Base-by-base conservation (phyloP, 2,113 vertebrate species). In the Aspiorhynchus laticeps region DNA sequence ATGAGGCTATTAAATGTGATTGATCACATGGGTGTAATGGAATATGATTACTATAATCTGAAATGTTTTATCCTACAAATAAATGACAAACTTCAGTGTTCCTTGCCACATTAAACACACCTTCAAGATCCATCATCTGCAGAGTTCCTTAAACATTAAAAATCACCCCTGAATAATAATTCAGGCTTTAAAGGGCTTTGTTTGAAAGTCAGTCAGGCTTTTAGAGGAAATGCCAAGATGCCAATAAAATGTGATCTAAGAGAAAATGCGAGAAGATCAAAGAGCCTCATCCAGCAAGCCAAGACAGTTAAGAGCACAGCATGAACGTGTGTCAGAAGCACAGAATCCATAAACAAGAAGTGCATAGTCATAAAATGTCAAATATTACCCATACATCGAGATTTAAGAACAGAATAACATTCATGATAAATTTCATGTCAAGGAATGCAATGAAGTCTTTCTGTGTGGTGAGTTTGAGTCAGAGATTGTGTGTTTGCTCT, bases 161-260 rank as follows among this genome's bases (percentile, higher is more conserved):
- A 26, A 78, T 31, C 7, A 78, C 15, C 28, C 28, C 10, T 33
- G 26, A 31, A 78, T 28, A 78, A 28, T 53, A 51, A 77, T 51
- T n/a, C n/a, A n/a, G n/a, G n/a, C n/a, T n/a, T 28, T 51, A 53
- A 17, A 31, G 7, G 41, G 7, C 75, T 53, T 78, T 78, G 75
- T 78, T 78, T 48, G 15, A 53, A 78, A 78, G 26, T 51, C 38
- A 69, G 80, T 81, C 24, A 81, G 53, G 78, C 53, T 80, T 61
- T 80, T 59, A n/a, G 56, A 81, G 24, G 38, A 12, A 83, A 83
- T 83, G 28, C 61, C 21, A 67, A 82, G n/a, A 82, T 67, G 36
- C 61, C 21, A 69, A 83, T 69, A 69, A 51, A 33, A n/a, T 53
- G 75, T 10, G 76, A 33, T 78, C 46, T 76, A 41, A 43, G n/a